Evolutionary conservation across 2,113 vertebrate genomes (phyloP).

Genomic region (Chunga burmeisteri): DNA sequence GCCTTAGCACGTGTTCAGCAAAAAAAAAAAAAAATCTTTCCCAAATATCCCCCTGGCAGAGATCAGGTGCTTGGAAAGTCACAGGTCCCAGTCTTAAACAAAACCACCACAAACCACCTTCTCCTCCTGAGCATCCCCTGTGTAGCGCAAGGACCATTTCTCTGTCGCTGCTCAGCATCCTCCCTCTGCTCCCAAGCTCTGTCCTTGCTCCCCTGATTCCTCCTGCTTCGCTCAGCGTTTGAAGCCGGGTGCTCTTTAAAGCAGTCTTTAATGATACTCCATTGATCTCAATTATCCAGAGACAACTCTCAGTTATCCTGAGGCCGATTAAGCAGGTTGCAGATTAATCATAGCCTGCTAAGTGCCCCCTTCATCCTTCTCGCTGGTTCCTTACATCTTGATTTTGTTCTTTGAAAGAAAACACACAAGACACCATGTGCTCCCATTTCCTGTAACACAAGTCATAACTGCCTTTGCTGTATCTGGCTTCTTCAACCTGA

Average conservation of each 20-base stretch:
- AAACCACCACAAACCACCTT: not conserved
- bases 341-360: conserved; percentile 40
- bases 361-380: conserved; percentile 30
- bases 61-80: not conserved
- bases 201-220: not conserved
- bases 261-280: not conserved
- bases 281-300: conserved; percentile 65
- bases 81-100: not conserved
- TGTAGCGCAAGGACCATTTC: accelerated
- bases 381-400: not conserved
- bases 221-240: not conserved
- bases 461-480: not conserved
- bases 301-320: conserved; percentile 45
- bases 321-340: conserved; percentile 40
- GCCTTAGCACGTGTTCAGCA: not conserved
- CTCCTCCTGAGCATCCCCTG: not conserved
- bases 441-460: not conserved
- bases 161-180: not conserved
- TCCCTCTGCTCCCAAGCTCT: not conserved
- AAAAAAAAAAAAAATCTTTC: not conserved
- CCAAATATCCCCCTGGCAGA: not conserved
- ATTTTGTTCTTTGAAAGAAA: not conserved
- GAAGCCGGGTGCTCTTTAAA: not conserved
- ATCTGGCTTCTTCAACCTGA: not conserved
- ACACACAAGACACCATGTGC: not conserved